Percentiles rank a stretch among this genome's conserved stretches.
Evolutionary conservation across 2,113 vertebrate genomes (phyloP).

Genomic region (Piprites chloris): DNA sequence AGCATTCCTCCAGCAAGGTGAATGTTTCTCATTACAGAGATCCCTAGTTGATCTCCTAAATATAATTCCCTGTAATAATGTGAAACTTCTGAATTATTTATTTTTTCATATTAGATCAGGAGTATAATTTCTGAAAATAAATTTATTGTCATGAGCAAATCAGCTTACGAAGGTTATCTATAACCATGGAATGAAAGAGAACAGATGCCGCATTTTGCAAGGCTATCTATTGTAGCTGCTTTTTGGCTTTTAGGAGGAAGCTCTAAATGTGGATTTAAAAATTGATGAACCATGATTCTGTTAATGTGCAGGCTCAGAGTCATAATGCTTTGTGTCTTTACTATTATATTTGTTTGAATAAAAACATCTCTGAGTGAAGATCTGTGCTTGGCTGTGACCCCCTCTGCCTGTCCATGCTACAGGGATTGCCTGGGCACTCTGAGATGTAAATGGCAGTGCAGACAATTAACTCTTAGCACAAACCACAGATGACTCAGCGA

Average conservation of each 20-base stretch:
- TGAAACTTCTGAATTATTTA: conserved; percentile 79
- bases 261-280: conserved; percentile 59
- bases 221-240: conserved; percentile 50
- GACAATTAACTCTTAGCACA: neutral
- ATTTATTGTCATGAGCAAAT: conserved; percentile 73
- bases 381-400: neutral
- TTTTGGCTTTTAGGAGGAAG: conserved; percentile 34
- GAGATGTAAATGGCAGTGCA: neutral
- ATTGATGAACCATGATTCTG: conserved; percentile 33
- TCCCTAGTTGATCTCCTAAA: conserved; percentile 74
- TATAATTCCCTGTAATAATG: conserved; percentile 77
- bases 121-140: conserved; percentile 77
- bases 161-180: conserved; percentile 70
- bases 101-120: conserved; percentile 75
- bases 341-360: neutral
- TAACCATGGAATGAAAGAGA: conserved; percentile 62
- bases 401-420: neutral
- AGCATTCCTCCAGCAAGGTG: conserved; percentile 73
- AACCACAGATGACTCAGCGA: neutral
- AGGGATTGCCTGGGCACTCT: accelerated
- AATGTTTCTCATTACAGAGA: conserved; percentile 75
- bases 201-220: conserved; percentile 50
- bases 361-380: neutral
- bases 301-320: neutral
- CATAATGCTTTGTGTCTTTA: neutral